Base-by-base conservation (phyloP, 2,113 vertebrate species). In the Choloepus hoffmanni region DNA sequence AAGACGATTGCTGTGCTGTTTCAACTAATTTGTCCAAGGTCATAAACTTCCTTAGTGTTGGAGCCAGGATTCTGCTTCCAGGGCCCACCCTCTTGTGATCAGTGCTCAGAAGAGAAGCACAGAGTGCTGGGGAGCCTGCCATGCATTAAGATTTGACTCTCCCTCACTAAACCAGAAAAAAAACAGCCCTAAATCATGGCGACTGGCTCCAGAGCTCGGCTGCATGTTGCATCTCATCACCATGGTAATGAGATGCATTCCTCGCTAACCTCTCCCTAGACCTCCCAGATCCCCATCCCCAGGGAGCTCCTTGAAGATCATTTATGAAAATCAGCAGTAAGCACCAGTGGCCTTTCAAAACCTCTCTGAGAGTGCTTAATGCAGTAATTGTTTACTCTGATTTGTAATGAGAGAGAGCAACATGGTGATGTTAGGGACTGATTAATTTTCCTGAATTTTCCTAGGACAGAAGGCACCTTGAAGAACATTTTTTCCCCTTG, bases 261-360 rank as follows among this genome's bases (percentile, higher is more conserved):
- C 77, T 95, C 19, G 10, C 85, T 96, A 92, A 85, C 91, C 91
- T 96, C 81, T 77, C 43, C 40, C 87, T 79, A 60, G 94, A 92
- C 95, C 95, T 95, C 85, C 89, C 43, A 89, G 83, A 85, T 95
- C 67, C 67, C 36, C 62, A 77, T 88, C 96, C 68, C 90, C 65
- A 73, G 91, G 90, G 93, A 89, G 40, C 78, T 92, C 33, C 94
- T 88, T 92, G 89, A 95, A 91, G 94, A 89, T 95, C 89, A 89
- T 94, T 97, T 95, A 96, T 90, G 76, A 96, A 95, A 97, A 94
- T 96, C 88, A 97, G 95, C 81, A 13, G 95, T 86, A 96, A 97
- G 90, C 90, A 85, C 93, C 85, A 90, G 62, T 70, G 92, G 97
- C 97, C 97, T 95, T 95, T 90, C 12, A 36, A 74, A 95, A 85